A percentile compares a stretch with the other conserved stretches of the same genome.
phyloP scores from a whole-genome alignment of 2,113 vertebrate species.

The Campylorhamphus procurvoides region DNA sequence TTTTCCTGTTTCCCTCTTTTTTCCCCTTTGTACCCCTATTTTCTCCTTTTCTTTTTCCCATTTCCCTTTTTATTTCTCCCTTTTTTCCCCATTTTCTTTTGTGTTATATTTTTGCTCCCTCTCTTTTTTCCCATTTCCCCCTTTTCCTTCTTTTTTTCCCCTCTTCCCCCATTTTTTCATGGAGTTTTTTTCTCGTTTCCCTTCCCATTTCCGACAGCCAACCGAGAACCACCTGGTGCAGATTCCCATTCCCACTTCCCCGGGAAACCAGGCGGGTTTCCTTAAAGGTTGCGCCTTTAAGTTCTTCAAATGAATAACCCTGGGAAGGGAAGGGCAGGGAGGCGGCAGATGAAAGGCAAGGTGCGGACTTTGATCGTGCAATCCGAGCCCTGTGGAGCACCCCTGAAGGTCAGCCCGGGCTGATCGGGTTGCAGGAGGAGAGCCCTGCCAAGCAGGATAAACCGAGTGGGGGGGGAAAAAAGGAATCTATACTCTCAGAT shows the following conservation, averaged over 20 bases:
- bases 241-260: background rate
- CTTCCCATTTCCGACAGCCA: background rate
- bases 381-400: background rate
- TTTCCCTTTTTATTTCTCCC: no score
- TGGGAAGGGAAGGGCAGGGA: background rate
- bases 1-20: no score
- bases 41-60: no score
- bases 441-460: background rate
- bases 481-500: background rate
- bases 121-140: background rate
- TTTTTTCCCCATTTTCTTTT: no score
- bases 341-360: constrained; percentile 25
- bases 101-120: background rate
- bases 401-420: background rate
- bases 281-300: background rate
- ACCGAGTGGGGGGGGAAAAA: background rate
- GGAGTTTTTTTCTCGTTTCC: no score
- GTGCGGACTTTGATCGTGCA: background rate
- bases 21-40: no score
- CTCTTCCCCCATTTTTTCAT: background rate
- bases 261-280: background rate
- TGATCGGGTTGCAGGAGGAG: background rate
- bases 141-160: rapidly evolving
- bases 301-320: background rate
- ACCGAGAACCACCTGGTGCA: background rate